Evolutionary conservation across 2,797 vertebrate genomes (phyloP).

Genomic region (Spinus olivaceus): DNA sequence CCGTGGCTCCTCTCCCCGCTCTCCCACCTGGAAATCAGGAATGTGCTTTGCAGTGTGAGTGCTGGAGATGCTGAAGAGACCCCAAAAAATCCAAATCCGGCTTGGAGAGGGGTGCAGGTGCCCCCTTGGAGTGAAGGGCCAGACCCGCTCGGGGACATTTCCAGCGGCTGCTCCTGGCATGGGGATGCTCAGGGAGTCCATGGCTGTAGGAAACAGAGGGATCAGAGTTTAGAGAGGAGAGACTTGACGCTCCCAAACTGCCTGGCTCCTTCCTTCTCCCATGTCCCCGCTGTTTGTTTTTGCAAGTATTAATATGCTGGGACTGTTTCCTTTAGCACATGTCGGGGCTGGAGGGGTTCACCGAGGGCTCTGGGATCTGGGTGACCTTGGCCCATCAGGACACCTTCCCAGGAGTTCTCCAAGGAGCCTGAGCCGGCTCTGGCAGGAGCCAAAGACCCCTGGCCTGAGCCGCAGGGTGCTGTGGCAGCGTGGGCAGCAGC

Average conservation of each 20-base stretch:
- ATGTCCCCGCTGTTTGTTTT: slow-evolving; percentile 18
- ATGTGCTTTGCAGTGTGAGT: accelerated
- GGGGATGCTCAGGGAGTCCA: neutral
- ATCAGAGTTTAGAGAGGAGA: neutral
- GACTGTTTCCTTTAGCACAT: neutral
- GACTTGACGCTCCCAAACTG: neutral
- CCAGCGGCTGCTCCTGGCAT: neutral
- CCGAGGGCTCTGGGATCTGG: slow-evolving; percentile 9
- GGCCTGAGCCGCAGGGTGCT: neutral
- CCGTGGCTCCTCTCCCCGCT: neutral
- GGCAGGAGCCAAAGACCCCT: accelerated
- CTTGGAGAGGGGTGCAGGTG: neutral
- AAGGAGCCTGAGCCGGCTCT: accelerated
- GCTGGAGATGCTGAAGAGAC: neutral
- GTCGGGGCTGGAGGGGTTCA: accelerated
- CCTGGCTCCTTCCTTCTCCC: neutral
- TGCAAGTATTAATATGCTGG: neutral
- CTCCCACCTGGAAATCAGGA: neutral
- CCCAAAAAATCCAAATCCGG: neutral
- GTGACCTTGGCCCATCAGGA: neutral
- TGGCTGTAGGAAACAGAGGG: neutral
- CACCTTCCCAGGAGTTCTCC: neutral
- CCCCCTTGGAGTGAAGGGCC: neutral
- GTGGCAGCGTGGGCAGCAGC: accelerated
- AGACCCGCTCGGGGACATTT: neutral